phyloP scores from a whole-genome alignment of 2,113 vertebrate genomes.

The Callocephalon fimbriatum region DNA sequence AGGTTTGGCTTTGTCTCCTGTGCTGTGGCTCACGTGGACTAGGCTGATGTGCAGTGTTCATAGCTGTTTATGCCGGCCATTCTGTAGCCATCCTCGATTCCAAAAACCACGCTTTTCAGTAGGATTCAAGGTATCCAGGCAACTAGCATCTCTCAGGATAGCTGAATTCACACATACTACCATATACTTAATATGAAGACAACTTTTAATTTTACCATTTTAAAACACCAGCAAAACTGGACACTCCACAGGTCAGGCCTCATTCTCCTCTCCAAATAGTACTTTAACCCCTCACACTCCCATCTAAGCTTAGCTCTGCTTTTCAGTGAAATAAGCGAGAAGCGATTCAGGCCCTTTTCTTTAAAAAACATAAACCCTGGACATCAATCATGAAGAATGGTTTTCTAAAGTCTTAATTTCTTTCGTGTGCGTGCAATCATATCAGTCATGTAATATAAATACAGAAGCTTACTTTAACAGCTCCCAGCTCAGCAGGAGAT shows the following conservation, averaged over 20 bases:
- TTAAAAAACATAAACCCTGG: background rate
- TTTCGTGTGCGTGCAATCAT: background rate
- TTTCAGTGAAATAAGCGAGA: background rate
- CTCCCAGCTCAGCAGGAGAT: background rate
- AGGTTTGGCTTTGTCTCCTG: background rate
- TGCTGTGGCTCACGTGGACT: accelerated
- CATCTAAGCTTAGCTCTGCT: background rate
- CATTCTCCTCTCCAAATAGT: background rate
- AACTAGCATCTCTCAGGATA: background rate
- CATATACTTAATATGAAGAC: background rate
- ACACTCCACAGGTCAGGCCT: background rate
- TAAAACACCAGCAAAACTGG: background rate
- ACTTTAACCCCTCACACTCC: background rate
- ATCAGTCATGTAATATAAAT: background rate
- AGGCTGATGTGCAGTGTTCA: background rate
- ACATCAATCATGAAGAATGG: background rate
- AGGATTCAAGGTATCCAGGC: background rate
- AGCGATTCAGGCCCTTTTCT: background rate
- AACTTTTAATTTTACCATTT: background rate
- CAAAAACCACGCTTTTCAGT: background rate
- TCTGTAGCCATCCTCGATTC: background rate
- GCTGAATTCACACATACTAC: background rate
- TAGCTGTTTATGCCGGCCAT: background rate
- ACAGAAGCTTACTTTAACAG: background rate
- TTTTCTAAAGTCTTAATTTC: background rate